phyloP scores from a whole-genome alignment of 1,140 invertebrate genomes.

The Macrotrachela quadricornifera region DNA sequence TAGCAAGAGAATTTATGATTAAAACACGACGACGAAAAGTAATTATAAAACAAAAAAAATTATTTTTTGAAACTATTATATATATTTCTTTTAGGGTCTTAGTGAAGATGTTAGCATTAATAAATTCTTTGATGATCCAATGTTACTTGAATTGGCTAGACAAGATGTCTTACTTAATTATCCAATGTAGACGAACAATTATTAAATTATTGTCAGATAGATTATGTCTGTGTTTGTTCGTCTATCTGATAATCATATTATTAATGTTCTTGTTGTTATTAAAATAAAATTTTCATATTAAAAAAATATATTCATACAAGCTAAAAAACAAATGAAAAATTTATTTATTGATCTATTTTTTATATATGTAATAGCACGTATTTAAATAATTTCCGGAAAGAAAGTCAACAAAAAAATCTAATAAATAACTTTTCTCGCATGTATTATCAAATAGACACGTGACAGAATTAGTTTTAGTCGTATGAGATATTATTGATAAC shows the following conservation, averaged over 20 bases:
- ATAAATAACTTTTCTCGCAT: no score
- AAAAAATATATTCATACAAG: no score
- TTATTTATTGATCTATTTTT: no score
- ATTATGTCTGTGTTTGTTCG: neutral
- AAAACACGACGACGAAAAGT: slow-evolving; percentile 91
- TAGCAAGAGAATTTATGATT: slow-evolving; percentile 97
- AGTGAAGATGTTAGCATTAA: slow-evolving; percentile 99
- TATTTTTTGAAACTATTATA: neutral
- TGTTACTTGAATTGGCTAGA: slow-evolving; percentile 92
- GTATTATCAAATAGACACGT: no score
- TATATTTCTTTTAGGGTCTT: slow-evolving; percentile 38
- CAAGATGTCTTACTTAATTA: slow-evolving; percentile 89
- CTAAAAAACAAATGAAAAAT: no score
- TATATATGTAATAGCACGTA: no score
- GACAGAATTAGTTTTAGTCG: no score
- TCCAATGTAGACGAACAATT: slow-evolving; percentile 34
- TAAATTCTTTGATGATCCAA: slow-evolving; percentile 99
- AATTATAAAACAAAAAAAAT: slow-evolving; percentile 80
- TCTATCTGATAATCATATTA: neutral
- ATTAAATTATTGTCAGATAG: neutral
- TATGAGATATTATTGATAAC: no score
- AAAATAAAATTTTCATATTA: no score
- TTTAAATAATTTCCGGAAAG: no score
- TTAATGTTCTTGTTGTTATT: no score
- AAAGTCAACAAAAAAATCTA: no score